Evolutionary conservation across 2,888 invertebrate species (phyloP), one percentile per base, ranked within the genome.

Genomic region (Mamestra brassicae): DNA sequence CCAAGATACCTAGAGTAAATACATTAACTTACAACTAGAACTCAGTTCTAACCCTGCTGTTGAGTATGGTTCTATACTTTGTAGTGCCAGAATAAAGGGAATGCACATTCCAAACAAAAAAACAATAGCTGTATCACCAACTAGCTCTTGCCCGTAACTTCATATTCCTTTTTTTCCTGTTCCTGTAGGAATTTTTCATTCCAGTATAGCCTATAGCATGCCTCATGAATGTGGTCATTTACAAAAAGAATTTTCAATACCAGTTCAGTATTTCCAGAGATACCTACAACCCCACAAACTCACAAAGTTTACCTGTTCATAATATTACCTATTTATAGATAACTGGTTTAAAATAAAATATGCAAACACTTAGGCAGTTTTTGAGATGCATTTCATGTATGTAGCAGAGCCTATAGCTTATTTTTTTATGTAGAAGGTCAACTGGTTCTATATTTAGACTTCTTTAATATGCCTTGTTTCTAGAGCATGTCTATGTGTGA

Each of bases 401-500:
- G n/a, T 17, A 47, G 71, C 36, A 50, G 26, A 61, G 54, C 54
- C 47, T 10, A n/a, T 47, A 61, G 6, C 11, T 61, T 52, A 0
- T n/a, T 54, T 50, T 54, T 55, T 15, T 50, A 7, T 3, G 3
- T 34, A 74, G 50, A 78, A 78, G 76, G 80, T 36, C 47, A 79
- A 47, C 74, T 60, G 17, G 62, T 76, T 42, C 57, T 66, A 61
- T 76, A 76, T 80, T 69, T 66, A 75, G 57, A 50, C 15, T 26
- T 5, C 47, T 55, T 17, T 26, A 36, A 26, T 60, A 5, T 36
- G 11, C 3, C 15, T 38, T 1, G 1, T 34, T 47, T 38, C 15
- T 55, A 60, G 52, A 54, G 54, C 64, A 65, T 10, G 7, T 38
- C 4, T 68, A 5, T 26, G 15, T 13, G 45, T 52, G 38, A 58